These are phyloP conservation scores for Lordiphosa mommai DNA, from an alignment of 1,140 invertebrate genomes.

Conservation along the genomic window DNA sequence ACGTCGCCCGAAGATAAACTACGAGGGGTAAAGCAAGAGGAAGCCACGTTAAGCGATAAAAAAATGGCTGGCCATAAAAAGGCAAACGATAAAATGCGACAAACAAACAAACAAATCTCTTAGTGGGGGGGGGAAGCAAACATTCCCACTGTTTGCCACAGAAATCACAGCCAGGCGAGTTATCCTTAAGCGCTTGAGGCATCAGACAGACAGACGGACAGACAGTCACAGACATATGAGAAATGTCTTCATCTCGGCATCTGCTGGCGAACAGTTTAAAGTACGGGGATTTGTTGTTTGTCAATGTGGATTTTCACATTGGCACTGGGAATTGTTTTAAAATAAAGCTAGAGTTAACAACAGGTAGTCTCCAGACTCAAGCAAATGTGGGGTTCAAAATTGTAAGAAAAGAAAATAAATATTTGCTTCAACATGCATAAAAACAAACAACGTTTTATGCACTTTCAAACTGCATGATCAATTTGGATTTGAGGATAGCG, in stretches of 20 bases:
- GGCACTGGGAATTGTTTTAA: no score
- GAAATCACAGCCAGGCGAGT: slow-evolving; percentile 22
- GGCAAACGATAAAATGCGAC: slow-evolving; percentile 70
- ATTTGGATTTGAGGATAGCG: no score
- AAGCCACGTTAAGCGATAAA: slow-evolving; percentile 53
- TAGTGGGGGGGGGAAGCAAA: background rate
- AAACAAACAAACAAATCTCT: slow-evolving; percentile 17
- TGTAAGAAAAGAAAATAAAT: no score
- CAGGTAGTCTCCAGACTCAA: no score
- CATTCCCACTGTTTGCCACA: slow-evolving; percentile 22
- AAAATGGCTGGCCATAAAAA: slow-evolving; percentile 70
- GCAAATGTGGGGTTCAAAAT: no score
- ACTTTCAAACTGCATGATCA: no score
- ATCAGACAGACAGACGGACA: slow-evolving; percentile 22
- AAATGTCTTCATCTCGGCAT: slow-evolving; percentile 57
- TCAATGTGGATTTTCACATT: no score
- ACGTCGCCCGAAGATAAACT: slow-evolving; percentile 59
- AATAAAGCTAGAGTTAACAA: no score
- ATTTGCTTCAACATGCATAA: no score
- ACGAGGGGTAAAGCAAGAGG: background rate
- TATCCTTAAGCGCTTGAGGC: slow-evolving; percentile 28
- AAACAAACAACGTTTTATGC: no score
- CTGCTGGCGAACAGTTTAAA: slow-evolving; percentile 4
- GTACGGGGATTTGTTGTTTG: no score
- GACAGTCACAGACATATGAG: slow-evolving; percentile 40